Conservation (phyloP, 2,113 vertebrate species). For the Sorex araneus region DNA sequence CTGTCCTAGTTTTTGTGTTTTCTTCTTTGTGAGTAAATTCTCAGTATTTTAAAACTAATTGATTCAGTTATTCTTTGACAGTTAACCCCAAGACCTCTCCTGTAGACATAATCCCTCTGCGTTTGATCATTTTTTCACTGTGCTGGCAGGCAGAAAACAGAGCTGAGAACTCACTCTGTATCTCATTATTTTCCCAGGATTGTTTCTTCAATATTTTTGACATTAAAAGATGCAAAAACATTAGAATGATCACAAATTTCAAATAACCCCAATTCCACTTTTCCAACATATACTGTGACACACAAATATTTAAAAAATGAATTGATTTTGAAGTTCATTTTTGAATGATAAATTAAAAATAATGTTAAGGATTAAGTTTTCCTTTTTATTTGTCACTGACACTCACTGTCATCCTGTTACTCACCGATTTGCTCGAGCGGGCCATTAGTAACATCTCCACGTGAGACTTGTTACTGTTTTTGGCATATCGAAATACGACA, state of each 20-base stretch:
- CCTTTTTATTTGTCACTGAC: too few species aligned
- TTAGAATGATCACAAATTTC: not conserved
- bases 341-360: not conserved
- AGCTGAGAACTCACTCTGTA: not conserved
- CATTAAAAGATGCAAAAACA: not conserved
- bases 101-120: not conserved
- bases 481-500: too few species aligned
- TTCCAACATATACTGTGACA: not conserved
- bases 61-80: not conserved
- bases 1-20: slow-evolving; percentile 11
- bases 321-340: slow-evolving; percentile 47
- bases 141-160: not conserved
- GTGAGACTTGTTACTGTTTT: too few species aligned
- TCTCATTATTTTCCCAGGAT: not conserved
- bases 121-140: not conserved
- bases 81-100: not conserved
- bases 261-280: not conserved
- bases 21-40: not conserved
- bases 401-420: too few species aligned
- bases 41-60: not conserved
- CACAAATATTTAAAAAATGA: not conserved
- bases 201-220: slow-evolving; percentile 44
- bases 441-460: too few species aligned
- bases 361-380: not conserved
- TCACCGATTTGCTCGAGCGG: too few species aligned